These are phyloP conservation scores for Sandelia bainsii DNA, from an alignment of 2,797 vertebrate genomes.

Conservation along the genomic window DNA sequence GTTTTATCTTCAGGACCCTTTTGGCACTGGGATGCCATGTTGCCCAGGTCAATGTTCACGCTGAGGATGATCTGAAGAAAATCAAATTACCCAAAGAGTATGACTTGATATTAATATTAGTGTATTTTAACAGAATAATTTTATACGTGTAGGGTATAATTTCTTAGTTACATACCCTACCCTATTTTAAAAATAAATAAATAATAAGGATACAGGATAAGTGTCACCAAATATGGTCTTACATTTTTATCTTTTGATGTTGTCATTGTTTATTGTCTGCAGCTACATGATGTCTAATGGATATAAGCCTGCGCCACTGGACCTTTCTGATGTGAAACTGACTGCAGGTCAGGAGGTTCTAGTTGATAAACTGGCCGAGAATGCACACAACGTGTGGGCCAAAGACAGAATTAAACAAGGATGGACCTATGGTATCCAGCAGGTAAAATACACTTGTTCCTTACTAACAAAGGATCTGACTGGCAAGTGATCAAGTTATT, in stretches of 20 bases:
- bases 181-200: not conserved
- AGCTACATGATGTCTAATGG: constrained; percentile 98
- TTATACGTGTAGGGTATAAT: not conserved
- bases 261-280: constrained; percentile 45
- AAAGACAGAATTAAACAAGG: constrained; percentile 99
- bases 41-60: constrained; percentile 90
- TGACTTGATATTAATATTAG: not conserved
- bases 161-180: not conserved
- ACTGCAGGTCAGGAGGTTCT: constrained; percentile 94
- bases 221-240: not conserved
- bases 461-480: not conserved
- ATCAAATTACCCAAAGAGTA: constrained; percentile 98
- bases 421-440: constrained; percentile 99
- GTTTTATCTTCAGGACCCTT: constrained; percentile 87
- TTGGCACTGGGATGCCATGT: constrained; percentile 96
- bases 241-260: not conserved
- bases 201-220: not conserved
- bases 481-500: not conserved
- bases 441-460: constrained; percentile 82
- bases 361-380: constrained; percentile 98
- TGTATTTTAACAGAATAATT: not conserved
- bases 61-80: constrained; percentile 97
- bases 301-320: constrained; percentile 97
- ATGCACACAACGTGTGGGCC: constrained; percentile 99
- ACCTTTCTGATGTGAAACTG: constrained; percentile 96